These are phyloP conservation scores for Aegypius monachus DNA, from an alignment of 2,113 vertebrate species.

Conservation along the genomic window DNA sequence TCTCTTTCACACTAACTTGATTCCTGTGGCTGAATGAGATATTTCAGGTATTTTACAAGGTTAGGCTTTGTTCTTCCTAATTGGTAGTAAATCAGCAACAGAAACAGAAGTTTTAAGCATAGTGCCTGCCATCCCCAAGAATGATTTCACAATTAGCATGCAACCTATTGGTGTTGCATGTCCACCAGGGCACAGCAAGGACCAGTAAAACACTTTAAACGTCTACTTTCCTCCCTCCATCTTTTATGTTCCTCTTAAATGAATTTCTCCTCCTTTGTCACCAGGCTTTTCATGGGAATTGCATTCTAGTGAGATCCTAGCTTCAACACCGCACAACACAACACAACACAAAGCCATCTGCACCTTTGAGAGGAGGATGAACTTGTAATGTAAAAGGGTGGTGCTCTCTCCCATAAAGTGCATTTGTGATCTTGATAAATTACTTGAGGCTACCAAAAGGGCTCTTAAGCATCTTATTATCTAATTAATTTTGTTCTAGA, in stretches of 20 bases:
- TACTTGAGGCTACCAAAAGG: background rate
- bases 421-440: background rate
- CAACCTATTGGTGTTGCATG: background rate
- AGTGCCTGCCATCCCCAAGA: background rate
- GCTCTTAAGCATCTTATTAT: background rate
- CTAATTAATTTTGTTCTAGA: background rate
- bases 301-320: background rate
- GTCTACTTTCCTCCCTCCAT: background rate
- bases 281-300: background rate
- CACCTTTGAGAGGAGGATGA: background rate
- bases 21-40: background rate
- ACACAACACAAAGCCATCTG: background rate
- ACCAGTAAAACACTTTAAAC: background rate
- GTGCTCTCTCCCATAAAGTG: background rate
- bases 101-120: background rate
- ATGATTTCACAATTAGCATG: background rate
- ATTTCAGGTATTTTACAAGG: background rate
- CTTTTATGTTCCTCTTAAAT: background rate
- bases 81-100: background rate
- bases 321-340: background rate
- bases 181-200: background rate
- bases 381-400: background rate
- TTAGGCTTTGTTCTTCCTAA: background rate
- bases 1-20: background rate
- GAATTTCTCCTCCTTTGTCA: background rate